Evolutionary conservation across 1,140 invertebrate species (phyloP).

Genomic region (Cyphomyrmex costatus): DNA sequence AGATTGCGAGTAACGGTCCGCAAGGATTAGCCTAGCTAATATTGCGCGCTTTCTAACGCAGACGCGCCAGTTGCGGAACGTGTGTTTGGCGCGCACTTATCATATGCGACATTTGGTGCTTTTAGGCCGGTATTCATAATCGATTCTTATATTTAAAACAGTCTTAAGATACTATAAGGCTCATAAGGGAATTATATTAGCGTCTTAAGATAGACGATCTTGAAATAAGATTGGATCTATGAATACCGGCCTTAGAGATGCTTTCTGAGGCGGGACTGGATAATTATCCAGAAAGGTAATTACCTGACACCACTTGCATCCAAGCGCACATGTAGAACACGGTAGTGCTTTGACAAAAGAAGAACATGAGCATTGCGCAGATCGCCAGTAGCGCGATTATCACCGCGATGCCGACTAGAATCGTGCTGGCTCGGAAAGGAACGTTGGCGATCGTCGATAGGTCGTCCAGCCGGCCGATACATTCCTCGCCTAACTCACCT

Average conservation of each 20-base stretch:
- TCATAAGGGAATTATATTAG: too few species aligned
- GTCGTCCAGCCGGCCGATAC: conserved; percentile 94
- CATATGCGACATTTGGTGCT: background rate
- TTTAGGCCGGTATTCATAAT: background rate
- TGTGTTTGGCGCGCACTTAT: background rate
- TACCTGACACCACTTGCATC: conserved; percentile 97
- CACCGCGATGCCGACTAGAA: conserved; percentile 95
- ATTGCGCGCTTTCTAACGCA: conserved; percentile 47
- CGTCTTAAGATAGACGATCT: too few species aligned
- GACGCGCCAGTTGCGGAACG: background rate
- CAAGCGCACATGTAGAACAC: conserved; percentile 97
- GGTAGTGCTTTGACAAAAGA: conserved; percentile 97
- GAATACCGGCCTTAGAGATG: too few species aligned
- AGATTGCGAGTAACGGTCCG: conserved; percentile 62
- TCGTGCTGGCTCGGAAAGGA: conserved; percentile 93
- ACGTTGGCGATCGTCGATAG: conserved; percentile 93
- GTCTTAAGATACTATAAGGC: too few species aligned
- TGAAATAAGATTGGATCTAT: too few species aligned
- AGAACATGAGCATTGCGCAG: conserved; percentile 96
- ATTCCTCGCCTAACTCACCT: conserved; percentile 91
- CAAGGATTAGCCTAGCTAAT: conserved; percentile 26
- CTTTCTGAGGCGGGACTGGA: background rate
- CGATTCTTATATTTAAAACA: too few species aligned
- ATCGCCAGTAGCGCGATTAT: conserved; percentile 94
- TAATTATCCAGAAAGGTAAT: too few species aligned